A percentile compares a stretch with the other conserved stretches of the same genome.
These are phyloP conservation scores for Eudasyphora cyanicolor DNA, from an alignment of 2,888 invertebrate genomes.

Conservation along the genomic window DNA sequence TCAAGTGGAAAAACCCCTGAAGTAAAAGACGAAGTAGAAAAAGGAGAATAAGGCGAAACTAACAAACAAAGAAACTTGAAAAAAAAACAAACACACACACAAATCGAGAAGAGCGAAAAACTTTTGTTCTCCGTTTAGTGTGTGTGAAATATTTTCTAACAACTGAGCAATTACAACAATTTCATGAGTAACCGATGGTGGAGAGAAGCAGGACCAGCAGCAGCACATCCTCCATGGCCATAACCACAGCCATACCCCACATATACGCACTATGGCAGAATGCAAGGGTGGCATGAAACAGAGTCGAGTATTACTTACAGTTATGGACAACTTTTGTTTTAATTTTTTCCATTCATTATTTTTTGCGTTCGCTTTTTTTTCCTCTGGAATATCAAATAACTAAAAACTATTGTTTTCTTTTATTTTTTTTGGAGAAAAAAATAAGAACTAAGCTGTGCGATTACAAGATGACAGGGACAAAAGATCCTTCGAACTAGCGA, in stretches of 20 bases:
- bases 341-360: constrained; percentile 32
- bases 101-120: constrained; percentile 39
- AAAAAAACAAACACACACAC: neutral
- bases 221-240: constrained; percentile 3
- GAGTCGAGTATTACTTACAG: constrained; percentile 47
- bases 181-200: too few relatives aligned
- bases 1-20: constrained; percentile 57
- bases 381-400: neutral
- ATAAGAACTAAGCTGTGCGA: constrained; percentile 45
- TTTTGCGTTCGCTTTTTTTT: neutral
- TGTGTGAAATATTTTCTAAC: constrained; percentile 64
- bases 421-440: too few relatives aligned
- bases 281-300: constrained; percentile 17
- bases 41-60: neutral
- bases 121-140: constrained; percentile 60
- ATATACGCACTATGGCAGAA: neutral
- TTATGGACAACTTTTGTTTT: constrained; percentile 59
- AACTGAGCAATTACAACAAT: constrained; percentile 63
- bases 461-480: constrained; percentile 42
- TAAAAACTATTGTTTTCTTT: constrained; percentile 51
- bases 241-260: neutral
- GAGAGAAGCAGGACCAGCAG: constrained; percentile 7
- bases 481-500: constrained; percentile 38
- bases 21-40: constrained; percentile 31
- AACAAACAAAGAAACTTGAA: neutral